Evolutionary conservation across 2,113 vertebrate genomes (phyloP).

Genomic region (Crocuta crocuta): DNA sequence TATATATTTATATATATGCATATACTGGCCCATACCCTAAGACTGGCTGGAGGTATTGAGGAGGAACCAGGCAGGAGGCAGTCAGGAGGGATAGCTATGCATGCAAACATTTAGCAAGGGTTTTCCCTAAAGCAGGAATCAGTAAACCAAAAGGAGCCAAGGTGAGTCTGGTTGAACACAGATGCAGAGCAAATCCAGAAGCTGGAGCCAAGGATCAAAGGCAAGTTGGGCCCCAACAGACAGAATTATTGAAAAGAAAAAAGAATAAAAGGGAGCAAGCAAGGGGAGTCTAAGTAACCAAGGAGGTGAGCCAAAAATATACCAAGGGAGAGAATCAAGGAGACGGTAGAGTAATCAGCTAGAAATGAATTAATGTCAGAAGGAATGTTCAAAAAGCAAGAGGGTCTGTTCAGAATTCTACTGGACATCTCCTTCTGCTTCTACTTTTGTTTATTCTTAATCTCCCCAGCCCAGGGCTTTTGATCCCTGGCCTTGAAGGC

Average conservation of each 20-base stretch:
- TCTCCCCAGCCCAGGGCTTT: background rate
- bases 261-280: background rate
- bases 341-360: background rate
- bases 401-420: background rate
- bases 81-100: background rate
- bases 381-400: background rate
- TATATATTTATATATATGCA: background rate
- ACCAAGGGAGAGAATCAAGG: background rate
- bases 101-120: background rate
- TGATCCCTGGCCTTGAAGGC: background rate
- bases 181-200: background rate
- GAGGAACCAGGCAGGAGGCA: background rate
- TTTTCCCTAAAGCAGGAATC: background rate
- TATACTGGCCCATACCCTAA: background rate
- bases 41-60: background rate
- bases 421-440: background rate
- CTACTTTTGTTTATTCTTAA: constrained; percentile 28
- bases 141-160: background rate
- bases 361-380: background rate
- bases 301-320: background rate
- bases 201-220: background rate
- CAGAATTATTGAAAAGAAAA: background rate
- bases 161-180: background rate
- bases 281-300: background rate
- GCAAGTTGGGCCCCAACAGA: background rate